Evolutionary conservation across 1,140 invertebrate genomes (phyloP).

Genomic region (Capitella teleta): DNA sequence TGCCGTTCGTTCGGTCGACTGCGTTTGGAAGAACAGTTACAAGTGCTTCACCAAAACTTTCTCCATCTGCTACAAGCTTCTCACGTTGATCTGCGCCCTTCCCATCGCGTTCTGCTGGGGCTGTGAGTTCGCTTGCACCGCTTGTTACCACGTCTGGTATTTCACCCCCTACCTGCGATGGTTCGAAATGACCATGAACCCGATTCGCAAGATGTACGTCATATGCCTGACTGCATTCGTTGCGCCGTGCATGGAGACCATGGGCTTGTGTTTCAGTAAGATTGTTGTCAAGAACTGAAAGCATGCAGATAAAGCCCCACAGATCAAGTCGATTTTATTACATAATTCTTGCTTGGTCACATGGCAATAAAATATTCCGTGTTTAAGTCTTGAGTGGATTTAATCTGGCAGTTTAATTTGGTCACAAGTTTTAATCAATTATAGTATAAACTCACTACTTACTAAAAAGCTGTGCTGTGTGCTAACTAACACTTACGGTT

Average conservation of each 20-base stretch:
- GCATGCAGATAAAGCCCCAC: too few relatives aligned
- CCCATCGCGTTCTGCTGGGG: conserved; percentile 57
- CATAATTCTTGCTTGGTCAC: too few relatives aligned
- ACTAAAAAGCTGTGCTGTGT: too few relatives aligned
- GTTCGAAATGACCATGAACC: conserved; percentile 50
- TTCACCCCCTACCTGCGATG: conserved; percentile 30
- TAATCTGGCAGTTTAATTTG: too few relatives aligned
- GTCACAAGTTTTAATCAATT: too few relatives aligned
- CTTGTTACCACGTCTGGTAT: conserved; percentile 49
- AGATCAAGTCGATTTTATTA: too few relatives aligned
- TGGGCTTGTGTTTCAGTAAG: conserved; percentile 54
- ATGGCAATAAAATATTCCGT: too few relatives aligned
- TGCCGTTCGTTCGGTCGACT: conserved; percentile 58
- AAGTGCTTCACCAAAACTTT: conserved; percentile 57
- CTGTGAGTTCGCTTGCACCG: conserved; percentile 59
- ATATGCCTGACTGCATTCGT: conserved; percentile 51
- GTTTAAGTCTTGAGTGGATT: too few relatives aligned
- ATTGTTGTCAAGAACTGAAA: conserved; percentile 43
- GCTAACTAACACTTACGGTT: too few relatives aligned
- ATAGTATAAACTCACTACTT: too few relatives aligned
- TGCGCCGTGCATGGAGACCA: conserved; percentile 51
- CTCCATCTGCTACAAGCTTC: conserved; percentile 57
- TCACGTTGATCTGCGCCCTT: conserved; percentile 56
- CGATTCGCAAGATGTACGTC: conserved; percentile 48
- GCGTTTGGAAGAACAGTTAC: conserved; percentile 60